Percentiles rank a stretch among this genome's conserved stretches.
Conservation (phyloP, 2,797 vertebrate genomes). For the Phrynocephalus guinanensis region DNA sequence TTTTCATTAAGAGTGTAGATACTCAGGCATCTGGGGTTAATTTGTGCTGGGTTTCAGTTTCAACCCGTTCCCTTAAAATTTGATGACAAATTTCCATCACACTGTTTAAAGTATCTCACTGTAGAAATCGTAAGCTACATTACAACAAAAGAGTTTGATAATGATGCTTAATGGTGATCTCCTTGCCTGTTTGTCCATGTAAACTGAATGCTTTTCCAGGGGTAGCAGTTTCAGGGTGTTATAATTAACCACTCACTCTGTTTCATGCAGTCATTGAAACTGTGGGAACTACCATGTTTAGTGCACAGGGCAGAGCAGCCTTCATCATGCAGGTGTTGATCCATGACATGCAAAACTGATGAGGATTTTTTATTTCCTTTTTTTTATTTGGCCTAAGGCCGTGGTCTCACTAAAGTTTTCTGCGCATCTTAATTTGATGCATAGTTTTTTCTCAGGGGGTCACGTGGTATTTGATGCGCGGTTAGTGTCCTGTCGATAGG, state of each 20-base stretch:
- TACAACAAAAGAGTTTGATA: not conserved
- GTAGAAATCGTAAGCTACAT: not conserved
- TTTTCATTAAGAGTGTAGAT: not conserved
- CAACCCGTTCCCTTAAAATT: not conserved
- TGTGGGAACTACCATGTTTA: not conserved
- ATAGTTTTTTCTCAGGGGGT: too few species aligned
- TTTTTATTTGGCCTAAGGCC: too few species aligned
- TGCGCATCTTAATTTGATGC: too few species aligned
- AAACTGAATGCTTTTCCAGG: not conserved
- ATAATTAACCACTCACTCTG: not conserved
- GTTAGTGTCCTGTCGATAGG: too few species aligned
- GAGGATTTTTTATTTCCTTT: not conserved
- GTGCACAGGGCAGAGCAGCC: not conserved
- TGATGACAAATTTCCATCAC: not conserved
- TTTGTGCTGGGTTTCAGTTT: not conserved
- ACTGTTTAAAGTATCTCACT: not conserved
- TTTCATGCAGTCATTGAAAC: slow-evolving; percentile 9
- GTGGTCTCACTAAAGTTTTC: too few species aligned
- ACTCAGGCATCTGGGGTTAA: not conserved
- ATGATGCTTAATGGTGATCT: not conserved
- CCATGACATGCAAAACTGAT: not conserved
- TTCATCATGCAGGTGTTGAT: not conserved
- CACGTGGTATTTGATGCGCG: too few species aligned
- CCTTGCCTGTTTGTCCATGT: not conserved
- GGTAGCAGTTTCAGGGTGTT: not conserved